Evolutionary conservation across 2,888 invertebrate genomes (phyloP).

Genomic region (Parascotia fuliginaria): DNA sequence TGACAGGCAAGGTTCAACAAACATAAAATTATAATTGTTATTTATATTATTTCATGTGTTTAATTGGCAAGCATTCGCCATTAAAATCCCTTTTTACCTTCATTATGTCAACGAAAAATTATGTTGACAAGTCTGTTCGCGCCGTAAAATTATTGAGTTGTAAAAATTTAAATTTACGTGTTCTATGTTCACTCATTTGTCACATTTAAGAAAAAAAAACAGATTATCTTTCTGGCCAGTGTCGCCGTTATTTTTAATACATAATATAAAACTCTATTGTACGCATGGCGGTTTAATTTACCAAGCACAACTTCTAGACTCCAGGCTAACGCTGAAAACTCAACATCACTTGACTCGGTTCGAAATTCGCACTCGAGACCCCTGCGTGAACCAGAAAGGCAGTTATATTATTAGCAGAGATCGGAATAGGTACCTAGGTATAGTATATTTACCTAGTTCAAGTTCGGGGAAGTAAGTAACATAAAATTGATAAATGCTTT

Average conservation of each 20-base stretch:
- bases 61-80: neutral
- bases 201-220: neutral
- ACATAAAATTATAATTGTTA: neutral
- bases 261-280: neutral
- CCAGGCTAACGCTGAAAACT: no score
- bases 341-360: no score
- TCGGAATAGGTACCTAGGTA: no score
- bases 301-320: no score
- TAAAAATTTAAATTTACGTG: neutral
- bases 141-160: neutral
- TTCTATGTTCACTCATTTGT: neutral
- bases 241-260: conserved; percentile 15
- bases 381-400: no score
- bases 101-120: neutral
- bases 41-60: neutral
- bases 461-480: no score
- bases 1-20: neutral
- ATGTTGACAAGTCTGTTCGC: neutral
- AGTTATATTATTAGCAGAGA: no score
- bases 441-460: no score
- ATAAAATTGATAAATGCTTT: no score
- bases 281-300: no score
- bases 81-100: neutral
- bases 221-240: neutral
- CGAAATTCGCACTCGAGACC: no score